Conservation (phyloP, 2,113 vertebrate species). For the Osmerus mordax region DNA sequence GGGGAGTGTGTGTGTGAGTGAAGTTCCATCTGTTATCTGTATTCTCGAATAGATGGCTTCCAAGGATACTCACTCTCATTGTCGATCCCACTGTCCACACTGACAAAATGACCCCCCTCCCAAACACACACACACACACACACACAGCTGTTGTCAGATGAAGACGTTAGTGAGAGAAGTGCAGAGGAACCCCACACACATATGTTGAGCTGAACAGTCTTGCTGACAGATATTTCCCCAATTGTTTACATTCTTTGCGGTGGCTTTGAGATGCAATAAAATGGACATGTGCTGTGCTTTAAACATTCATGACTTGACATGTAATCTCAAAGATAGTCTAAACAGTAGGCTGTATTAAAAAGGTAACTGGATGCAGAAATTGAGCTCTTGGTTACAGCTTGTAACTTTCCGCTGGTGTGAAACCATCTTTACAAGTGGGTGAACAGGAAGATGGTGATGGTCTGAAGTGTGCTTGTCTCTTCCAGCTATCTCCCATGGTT, state of each 20-base stretch:
- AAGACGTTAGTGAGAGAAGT: not conserved
- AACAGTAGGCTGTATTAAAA: no score
- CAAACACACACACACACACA: slow-evolving; percentile 11
- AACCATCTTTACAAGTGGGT: not conserved
- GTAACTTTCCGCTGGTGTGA: not conserved
- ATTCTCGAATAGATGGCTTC: not conserved
- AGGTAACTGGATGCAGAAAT: no score
- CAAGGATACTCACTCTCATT: not conserved
- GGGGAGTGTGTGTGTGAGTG: not conserved
- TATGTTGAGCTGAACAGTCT: not conserved
- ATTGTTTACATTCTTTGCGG: not conserved
- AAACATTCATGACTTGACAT: no score
- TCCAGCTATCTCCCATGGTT: slow-evolving; percentile 95
- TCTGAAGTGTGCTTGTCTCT: slow-evolving; percentile 29
- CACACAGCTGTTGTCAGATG: slow-evolving; percentile 18
- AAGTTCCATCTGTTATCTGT: not conserved
- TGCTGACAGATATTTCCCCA: slow-evolving; percentile 7
- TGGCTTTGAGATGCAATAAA: not conserved
- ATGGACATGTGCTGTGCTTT: not conserved
- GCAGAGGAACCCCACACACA: not conserved
- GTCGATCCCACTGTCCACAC: not conserved
- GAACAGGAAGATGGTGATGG: not conserved
- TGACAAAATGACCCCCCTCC: not conserved
- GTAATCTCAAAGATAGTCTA: no score
- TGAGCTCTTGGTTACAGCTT: not conserved